A percentile compares a stretch with the other conserved stretches of the same genome.
phyloP scores from a whole-genome alignment of 53 echinoderm and acorn worm species.

The Holothuria leucospilota region DNA sequence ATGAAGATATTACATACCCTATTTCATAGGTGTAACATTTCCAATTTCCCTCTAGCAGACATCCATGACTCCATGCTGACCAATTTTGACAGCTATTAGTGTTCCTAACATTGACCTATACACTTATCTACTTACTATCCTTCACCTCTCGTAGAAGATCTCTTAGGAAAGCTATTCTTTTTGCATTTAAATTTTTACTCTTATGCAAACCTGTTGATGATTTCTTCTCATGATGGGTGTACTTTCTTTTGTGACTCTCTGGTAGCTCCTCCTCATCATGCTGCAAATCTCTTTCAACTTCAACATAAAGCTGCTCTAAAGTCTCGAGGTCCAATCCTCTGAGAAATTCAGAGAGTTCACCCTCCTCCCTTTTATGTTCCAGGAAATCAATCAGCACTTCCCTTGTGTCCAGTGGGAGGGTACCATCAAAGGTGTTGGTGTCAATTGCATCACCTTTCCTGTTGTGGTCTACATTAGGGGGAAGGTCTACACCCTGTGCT shows the following conservation, averaged over 20 bases:
- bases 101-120: no score
- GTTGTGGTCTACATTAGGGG: slow-evolving; percentile 87
- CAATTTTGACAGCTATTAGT: no score
- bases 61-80: no score
- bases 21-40: no score
- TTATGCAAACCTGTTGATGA: background rate
- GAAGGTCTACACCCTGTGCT: slow-evolving; percentile 58
- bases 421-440: slow-evolving; percentile 65
- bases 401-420: slow-evolving; percentile 25
- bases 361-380: slow-evolving; percentile 26
- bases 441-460: slow-evolving; percentile 65
- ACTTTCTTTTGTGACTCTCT: slow-evolving; percentile 5
- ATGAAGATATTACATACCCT: no score
- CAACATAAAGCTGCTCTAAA: slow-evolving; percentile 44
- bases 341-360: slow-evolving; percentile 33
- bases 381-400: slow-evolving; percentile 16
- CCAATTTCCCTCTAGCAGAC: no score
- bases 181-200: background rate
- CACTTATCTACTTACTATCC: no score
- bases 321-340: slow-evolving; percentile 47
- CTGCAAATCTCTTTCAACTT: slow-evolving; percentile 24
- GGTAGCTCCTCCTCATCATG: background rate
- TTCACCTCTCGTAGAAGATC: slow-evolving; percentile 37
- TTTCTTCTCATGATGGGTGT: background rate
- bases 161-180: background rate